Evolutionary conservation across 2,113 vertebrate genomes (phyloP).

Genomic region (Phylloscopus trochiloides): DNA sequence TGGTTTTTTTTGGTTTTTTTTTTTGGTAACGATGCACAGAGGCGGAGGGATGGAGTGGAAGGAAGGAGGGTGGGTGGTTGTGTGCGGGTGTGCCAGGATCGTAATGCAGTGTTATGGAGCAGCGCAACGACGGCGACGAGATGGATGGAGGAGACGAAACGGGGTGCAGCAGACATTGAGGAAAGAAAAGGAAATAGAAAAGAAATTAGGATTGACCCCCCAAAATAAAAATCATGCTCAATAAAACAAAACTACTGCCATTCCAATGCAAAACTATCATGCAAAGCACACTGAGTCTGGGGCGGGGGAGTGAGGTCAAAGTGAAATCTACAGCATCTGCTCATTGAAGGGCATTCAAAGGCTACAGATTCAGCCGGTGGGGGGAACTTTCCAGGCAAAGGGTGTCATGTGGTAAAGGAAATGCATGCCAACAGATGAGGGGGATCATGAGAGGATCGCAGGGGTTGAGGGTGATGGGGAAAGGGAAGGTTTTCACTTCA

Average conservation of each 20-base stretch:
- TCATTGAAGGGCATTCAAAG: slow-evolving; percentile 56
- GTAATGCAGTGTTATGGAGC: slow-evolving; percentile 86
- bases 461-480: neutral
- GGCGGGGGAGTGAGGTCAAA: neutral
- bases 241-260: slow-evolving; percentile 80
- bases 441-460: slow-evolving; percentile 18
- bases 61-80: slow-evolving; percentile 77
- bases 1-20: neutral
- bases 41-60: slow-evolving; percentile 75
- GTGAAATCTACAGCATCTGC: slow-evolving; percentile 49
- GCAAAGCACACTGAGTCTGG: slow-evolving; percentile 77
- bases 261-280: slow-evolving; percentile 82
- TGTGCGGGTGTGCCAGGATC: slow-evolving; percentile 79
- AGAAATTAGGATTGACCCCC: slow-evolving; percentile 84
- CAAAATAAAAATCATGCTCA: slow-evolving; percentile 86
- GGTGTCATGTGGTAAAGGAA: slow-evolving; percentile 59
- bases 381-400: slow-evolving; percentile 54
- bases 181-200: slow-evolving; percentile 86
- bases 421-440: slow-evolving; percentile 74
- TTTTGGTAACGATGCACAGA: slow-evolving; percentile 73
- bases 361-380: slow-evolving; percentile 42
- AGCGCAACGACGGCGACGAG: slow-evolving; percentile 83
- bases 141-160: slow-evolving; percentile 81
- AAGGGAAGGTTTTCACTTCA: neutral
- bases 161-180: slow-evolving; percentile 72